Conservation (phyloP, 2,888 invertebrate genomes). For the Drosophila maculinotata region DNA sequence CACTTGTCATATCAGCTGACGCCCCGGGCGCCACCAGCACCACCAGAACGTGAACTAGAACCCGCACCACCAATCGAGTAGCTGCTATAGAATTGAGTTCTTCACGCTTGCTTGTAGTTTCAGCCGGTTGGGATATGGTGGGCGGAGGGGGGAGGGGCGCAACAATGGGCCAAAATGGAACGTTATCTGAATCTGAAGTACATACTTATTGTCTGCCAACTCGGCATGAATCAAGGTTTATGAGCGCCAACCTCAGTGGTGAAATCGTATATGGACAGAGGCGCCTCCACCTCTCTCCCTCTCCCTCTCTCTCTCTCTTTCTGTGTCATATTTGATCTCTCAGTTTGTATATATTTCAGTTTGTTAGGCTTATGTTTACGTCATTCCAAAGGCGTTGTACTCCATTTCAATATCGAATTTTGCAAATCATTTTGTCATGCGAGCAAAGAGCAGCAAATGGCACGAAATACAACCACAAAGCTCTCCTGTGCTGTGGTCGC, state of each 20-base stretch:
- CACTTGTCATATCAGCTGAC: conserved; percentile 58
- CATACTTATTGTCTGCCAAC: conserved; percentile 59
- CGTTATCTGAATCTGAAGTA: conserved; percentile 39
- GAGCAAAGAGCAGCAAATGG: conserved; percentile 38
- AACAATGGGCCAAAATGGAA: conserved; percentile 31
- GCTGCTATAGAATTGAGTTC: conserved; percentile 26
- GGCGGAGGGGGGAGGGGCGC: background rate
- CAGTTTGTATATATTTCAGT: conserved; percentile 20
- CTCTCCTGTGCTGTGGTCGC: conserved; percentile 33
- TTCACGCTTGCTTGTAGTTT: conserved; percentile 1
- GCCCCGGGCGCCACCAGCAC: conserved; percentile 17
- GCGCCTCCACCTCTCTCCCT: background rate
- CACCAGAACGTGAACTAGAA: background rate
- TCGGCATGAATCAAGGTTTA: conserved; percentile 68
- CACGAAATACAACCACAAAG: conserved; percentile 33
- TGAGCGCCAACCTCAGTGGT: conserved; percentile 44
- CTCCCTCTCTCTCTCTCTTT: conserved; percentile 3
- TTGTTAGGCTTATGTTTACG: conserved; percentile 55
- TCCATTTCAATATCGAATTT: conserved; percentile 41
- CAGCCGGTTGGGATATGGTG: background rate
- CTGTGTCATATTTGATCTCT: background rate
- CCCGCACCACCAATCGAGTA: background rate
- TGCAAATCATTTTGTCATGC: conserved; percentile 58
- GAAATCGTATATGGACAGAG: conserved; percentile 55
- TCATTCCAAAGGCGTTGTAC: conserved; percentile 48